A percentile compares a stretch with the other conserved stretches of the same genome.
These are phyloP conservation scores for Adelges cooleyi DNA, from an alignment of 1,140 invertebrate genomes.

Conservation along the genomic window DNA sequence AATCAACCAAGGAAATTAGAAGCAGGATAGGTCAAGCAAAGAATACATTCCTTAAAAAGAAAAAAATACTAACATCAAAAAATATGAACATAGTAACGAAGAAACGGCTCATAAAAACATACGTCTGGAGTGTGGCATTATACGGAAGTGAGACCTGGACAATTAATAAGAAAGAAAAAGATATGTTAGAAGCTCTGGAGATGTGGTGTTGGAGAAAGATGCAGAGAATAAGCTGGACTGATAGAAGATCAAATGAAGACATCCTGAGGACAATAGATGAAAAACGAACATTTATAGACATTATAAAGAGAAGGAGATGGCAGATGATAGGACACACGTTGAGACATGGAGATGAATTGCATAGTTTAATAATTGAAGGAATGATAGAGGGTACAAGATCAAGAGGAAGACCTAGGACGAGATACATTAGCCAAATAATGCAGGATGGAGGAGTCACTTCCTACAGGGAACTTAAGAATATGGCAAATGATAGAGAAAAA, in stretches of 20 bases:
- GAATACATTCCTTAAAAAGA: constrained; percentile 1
- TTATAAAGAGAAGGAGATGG: no score
- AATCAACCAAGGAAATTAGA: constrained; percentile 9
- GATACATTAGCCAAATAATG: no score
- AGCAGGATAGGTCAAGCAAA: neutral
- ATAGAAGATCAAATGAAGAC: no score
- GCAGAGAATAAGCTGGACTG: neutral
- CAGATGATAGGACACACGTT: no score
- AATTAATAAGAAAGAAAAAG: neutral
- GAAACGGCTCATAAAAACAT: constrained; percentile 1
- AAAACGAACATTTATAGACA: no score
- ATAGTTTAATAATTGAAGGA: no score
- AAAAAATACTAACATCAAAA: neutral
- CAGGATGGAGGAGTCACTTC: no score
- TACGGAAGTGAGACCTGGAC: constrained; percentile 10
- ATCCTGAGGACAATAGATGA: no score
- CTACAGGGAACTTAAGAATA: no score
- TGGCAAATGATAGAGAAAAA: no score
- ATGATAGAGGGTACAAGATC: no score
- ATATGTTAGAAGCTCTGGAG: neutral
- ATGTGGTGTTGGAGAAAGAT: neutral
- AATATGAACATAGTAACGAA: constrained; percentile 1
- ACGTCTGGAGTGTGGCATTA: neutral
- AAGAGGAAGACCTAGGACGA: no score
- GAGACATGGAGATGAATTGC: neutral